phyloP scores from a whole-genome alignment of 2,888 invertebrate genomes.

The Drosophila nr. fundita region DNA sequence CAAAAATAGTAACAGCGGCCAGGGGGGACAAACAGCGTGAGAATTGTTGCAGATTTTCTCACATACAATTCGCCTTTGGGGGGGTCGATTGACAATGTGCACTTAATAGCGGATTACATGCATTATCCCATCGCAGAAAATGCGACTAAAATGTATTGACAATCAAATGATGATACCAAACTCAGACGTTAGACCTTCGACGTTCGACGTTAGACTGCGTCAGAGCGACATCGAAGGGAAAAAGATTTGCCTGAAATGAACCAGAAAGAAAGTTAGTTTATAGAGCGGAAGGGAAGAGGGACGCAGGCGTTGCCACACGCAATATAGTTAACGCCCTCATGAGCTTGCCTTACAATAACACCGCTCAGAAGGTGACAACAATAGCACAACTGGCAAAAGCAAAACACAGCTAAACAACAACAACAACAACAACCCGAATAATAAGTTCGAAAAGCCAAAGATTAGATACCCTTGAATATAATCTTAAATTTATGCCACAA shows the following conservation, averaged over 20 bases:
- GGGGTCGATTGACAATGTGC: conserved; percentile 77
- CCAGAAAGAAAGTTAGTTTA: conserved; percentile 56
- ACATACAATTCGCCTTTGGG: conserved; percentile 63
- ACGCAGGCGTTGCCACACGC: not conserved
- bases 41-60: conserved; percentile 82
- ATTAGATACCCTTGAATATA: conserved; percentile 33
- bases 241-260: conserved; percentile 47
- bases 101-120: conserved; percentile 84
- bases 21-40: conserved; percentile 71
- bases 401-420: conserved; percentile 40
- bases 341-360: conserved; percentile 35
- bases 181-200: conserved; percentile 55
- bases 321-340: conserved; percentile 38
- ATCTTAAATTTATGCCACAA: not conserved
- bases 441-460: conserved; percentile 37
- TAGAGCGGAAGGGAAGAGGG: not conserved
- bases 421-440: not conserved
- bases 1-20: conserved; percentile 44
- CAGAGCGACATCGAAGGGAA: conserved; percentile 8
- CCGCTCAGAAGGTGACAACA: conserved; percentile 49
- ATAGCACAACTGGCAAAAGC: conserved; percentile 51
- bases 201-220: conserved; percentile 32
- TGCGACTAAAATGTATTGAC: conserved; percentile 80
- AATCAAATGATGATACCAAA: conserved; percentile 81
- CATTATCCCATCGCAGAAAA: conserved; percentile 80